Evolutionary conservation across 2,113 vertebrate genomes (phyloP).

Genomic region (Cygnus atratus): DNA sequence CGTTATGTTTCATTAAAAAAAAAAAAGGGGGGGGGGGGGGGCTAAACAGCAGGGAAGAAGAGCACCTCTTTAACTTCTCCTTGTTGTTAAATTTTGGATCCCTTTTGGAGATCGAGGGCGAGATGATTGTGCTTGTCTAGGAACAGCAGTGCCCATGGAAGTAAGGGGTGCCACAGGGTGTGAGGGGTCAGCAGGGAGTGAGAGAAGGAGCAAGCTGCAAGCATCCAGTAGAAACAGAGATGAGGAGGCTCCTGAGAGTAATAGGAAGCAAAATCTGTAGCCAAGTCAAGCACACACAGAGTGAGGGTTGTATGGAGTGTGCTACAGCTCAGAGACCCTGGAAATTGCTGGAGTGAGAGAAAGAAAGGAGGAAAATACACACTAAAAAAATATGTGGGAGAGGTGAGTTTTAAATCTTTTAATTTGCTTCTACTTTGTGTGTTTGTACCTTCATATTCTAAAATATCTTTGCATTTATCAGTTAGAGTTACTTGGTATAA

Average conservation of each 20-base stretch:
- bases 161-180: not conserved
- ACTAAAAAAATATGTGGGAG: not conserved
- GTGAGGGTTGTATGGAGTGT: not conserved
- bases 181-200: fast-evolving
- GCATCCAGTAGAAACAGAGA: not conserved
- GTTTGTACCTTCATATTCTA: not conserved
- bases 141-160: not conserved
- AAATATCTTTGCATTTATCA: not conserved
- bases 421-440: not conserved
- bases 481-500: not conserved
- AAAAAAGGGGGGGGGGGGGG: too few relatives aligned
- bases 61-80: not conserved
- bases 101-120: not conserved
- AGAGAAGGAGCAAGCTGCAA: not conserved
- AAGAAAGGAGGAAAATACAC: not conserved
- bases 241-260: not conserved
- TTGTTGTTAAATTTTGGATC: not conserved
- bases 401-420: not conserved
- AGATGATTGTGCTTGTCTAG: not conserved
- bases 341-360: not conserved
- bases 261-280: not conserved
- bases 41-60: not conserved
- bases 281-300: constrained; percentile 15
- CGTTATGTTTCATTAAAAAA: not conserved
- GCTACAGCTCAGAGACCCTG: not conserved